Evolutionary conservation across 2,797 vertebrate genomes (phyloP), one percentile per base, ranked within the genome.

Genomic region (Myotis daubentonii): DNA sequence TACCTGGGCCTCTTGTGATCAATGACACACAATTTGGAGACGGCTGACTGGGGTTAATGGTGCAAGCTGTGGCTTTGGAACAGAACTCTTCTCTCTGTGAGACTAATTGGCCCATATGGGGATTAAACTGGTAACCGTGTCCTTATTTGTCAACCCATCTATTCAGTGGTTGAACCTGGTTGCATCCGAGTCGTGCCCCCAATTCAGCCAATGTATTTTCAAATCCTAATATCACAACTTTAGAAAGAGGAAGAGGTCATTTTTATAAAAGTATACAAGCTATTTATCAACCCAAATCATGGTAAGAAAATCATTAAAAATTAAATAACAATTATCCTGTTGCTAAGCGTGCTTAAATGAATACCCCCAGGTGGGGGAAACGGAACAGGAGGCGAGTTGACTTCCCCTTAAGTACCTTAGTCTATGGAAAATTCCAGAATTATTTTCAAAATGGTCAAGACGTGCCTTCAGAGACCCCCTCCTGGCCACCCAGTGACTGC

Each of bases 71-170:
- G 95, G 90, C 79, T 96, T 95, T 97, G 96, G 96, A 97, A 97
- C 97, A 75, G 97, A 97, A 91, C 93, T 96, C 95, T 82, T 96
- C 97, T 96, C 97, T 53, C 93, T 97, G 97, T 96, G 97, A 97
- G 83, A 94, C 97, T 97, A 97, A 97, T 97, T 97, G 97, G 97
- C 87, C 96, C 97, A 97, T 96, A 90, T 96, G 97, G 96, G 97
- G 95, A 97, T 97, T 97, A 97, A 96, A 96, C 90, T 97, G 95
- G 93, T 96, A 96, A 95, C 93, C 44, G 92, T 86, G 95, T 88
- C 96, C 94, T 97, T 96, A 93, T 97, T 97, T 96, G 96, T 97
- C 97, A 97, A 74, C 82, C 68, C 96, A 96, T 96, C 93, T 49
- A 95, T 83, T 94, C 85, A 80, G 93, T 22, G 30, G 87, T 92